phyloP scores from a whole-genome alignment of 2,797 vertebrate species.

The Parauchenoglanis punctatus region DNA sequence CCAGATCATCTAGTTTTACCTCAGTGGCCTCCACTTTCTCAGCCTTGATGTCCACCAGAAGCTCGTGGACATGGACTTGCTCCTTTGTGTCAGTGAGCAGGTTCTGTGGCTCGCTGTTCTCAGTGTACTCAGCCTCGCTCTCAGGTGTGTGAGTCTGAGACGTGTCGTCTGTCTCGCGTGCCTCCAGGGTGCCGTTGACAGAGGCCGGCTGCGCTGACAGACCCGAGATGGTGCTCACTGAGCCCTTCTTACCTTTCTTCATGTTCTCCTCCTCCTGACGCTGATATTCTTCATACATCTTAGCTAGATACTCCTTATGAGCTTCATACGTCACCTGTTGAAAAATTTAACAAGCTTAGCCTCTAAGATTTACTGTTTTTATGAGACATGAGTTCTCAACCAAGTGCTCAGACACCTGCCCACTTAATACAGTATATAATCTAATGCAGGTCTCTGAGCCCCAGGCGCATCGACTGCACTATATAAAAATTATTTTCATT shows the following conservation, averaged over 20 bases:
- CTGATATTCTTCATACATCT: slow-evolving; percentile 99
- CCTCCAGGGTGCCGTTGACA: slow-evolving; percentile 92
- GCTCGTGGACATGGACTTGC: slow-evolving; percentile 94
- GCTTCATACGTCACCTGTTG: slow-evolving; percentile 97
- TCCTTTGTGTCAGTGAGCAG: slow-evolving; percentile 88
- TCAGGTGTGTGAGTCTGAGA: slow-evolving; percentile 97
- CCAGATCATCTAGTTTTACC: slow-evolving; percentile 97
- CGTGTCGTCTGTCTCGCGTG: slow-evolving; percentile 89
- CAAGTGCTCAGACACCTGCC: no score
- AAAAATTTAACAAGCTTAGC: neutral
- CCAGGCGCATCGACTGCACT: neutral
- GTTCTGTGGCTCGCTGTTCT: slow-evolving; percentile 85
- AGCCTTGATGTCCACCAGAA: slow-evolving; percentile 98
- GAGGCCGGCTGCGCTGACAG: slow-evolving; percentile 89
- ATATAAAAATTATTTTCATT: neutral
- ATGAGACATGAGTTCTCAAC: neutral
- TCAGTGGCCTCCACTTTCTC: slow-evolving; percentile 99
- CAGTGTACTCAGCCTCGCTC: slow-evolving; percentile 93
- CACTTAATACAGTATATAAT: neutral
- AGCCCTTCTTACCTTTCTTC: slow-evolving; percentile 98
- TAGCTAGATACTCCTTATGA: slow-evolving; percentile 97
- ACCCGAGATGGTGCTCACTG: slow-evolving; percentile 97
- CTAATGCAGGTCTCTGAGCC: neutral
- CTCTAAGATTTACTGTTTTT: neutral
- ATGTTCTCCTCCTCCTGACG: slow-evolving; percentile 99